These are phyloP conservation scores for Ooceraea biroi DNA, from an alignment of 1,140 invertebrate species.

Conservation along the genomic window DNA sequence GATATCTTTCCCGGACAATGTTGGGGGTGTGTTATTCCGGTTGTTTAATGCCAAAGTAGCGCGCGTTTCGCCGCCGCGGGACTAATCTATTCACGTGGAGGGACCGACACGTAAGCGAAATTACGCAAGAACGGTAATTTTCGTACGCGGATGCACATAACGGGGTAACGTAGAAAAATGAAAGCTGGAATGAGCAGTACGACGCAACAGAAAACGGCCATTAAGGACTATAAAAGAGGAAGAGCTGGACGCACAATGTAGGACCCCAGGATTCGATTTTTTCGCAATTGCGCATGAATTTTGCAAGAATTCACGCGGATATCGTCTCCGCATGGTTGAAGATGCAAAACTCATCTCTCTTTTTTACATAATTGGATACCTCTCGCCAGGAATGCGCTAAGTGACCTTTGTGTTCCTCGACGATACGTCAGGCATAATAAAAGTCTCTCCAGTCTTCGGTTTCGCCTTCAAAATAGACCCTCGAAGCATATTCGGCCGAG, in stretches of 20 bases:
- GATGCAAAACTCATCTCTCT: not conserved
- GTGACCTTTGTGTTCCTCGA: constrained; percentile 13
- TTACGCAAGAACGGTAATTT: constrained; percentile 27
- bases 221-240: not conserved
- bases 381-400: constrained; percentile 2
- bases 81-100: not conserved
- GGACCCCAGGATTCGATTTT: not conserved
- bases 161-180: not conserved
- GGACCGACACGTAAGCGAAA: not conserved
- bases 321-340: not conserved
- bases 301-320: constrained; percentile 21
- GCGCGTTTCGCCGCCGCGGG: not conserved
- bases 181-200: not conserved
- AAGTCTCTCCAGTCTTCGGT: constrained; percentile 5
- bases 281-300: not conserved
- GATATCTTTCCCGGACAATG: not conserved
- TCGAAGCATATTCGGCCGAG: not conserved
- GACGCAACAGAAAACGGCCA: not conserved
- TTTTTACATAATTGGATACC: constrained; percentile 37
- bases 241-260: not conserved
- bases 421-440: constrained; percentile 29
- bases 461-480: constrained; percentile 17
- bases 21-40: not conserved
- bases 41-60: not conserved
- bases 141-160: not conserved